Conservation (phyloP, 2,113 vertebrate genomes). For the Cichladusa arquata region DNA sequence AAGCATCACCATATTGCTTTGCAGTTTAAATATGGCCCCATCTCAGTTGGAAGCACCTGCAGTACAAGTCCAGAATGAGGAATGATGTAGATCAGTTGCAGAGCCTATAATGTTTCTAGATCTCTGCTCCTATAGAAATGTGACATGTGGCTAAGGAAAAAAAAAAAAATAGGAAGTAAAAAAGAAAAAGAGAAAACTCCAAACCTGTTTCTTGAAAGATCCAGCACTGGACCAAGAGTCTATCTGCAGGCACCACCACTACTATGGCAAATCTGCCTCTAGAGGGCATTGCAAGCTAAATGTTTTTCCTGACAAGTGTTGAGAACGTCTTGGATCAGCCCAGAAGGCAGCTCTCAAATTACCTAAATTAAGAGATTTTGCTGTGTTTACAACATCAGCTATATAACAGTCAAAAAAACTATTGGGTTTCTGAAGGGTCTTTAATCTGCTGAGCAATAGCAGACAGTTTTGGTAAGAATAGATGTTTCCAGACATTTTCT, state of each 20-base stretch:
- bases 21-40: background rate
- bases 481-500: background rate
- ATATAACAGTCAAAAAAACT: background rate
- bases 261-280: conserved; percentile 25
- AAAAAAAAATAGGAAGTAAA: rapidly evolving
- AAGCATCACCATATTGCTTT: background rate
- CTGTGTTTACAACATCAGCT: background rate
- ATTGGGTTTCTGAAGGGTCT: background rate
- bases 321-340: background rate
- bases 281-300: conserved; percentile 66
- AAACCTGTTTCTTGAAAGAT: background rate
- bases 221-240: background rate
- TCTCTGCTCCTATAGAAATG: background rate
- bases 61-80: background rate
- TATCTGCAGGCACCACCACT: background rate
- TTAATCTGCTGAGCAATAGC: background rate
- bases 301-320: background rate
- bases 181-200: background rate
- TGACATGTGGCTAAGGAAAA: background rate
- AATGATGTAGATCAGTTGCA: background rate
- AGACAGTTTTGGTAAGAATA: background rate
- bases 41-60: background rate
- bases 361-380: conserved; percentile 6
- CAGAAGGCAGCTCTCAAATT: background rate
- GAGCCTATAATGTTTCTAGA: background rate